Conservation (phyloP, 2,113 vertebrate species). For the Nothocercus nigrocapillus region DNA sequence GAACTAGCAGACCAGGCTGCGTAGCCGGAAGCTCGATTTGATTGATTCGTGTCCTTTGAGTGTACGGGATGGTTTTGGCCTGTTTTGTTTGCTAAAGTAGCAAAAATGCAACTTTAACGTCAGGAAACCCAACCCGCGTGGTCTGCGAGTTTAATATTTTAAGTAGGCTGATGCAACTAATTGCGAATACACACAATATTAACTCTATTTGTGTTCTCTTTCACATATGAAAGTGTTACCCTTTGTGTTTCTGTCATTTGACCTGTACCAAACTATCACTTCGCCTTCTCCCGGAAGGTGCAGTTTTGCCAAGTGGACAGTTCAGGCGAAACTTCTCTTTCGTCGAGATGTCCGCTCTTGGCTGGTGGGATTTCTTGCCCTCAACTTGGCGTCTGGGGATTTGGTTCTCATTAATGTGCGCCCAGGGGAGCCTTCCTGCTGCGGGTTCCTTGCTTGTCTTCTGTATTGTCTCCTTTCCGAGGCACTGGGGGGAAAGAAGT, state of each 20-base stretch:
- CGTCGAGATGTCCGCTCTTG: neutral
- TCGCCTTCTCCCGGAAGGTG: neutral
- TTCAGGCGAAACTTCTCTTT: neutral
- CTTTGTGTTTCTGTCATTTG: conserved; percentile 30
- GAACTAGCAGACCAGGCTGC: neutral
- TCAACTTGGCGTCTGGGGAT: neutral
- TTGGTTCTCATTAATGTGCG: fast-evolving
- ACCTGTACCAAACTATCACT: neutral
- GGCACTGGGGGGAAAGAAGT: neutral
- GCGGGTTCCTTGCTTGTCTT: neutral
- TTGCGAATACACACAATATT: neutral
- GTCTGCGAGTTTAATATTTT: neutral
- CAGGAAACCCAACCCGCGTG: conserved; percentile 30
- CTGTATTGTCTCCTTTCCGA: neutral
- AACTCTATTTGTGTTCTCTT: neutral
- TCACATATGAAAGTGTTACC: neutral
- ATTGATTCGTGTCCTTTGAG: neutral
- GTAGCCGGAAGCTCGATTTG: neutral
- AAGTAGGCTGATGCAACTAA: conserved; percentile 4
- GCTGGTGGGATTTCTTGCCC: neutral
- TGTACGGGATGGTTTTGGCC: neutral
- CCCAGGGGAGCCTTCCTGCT: neutral
- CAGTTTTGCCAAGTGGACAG: neutral
- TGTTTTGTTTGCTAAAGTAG: neutral
- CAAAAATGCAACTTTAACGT: neutral